phyloP scores from a whole-genome alignment of 2,888 invertebrate genomes.

The Himalopsyche japonica region DNA sequence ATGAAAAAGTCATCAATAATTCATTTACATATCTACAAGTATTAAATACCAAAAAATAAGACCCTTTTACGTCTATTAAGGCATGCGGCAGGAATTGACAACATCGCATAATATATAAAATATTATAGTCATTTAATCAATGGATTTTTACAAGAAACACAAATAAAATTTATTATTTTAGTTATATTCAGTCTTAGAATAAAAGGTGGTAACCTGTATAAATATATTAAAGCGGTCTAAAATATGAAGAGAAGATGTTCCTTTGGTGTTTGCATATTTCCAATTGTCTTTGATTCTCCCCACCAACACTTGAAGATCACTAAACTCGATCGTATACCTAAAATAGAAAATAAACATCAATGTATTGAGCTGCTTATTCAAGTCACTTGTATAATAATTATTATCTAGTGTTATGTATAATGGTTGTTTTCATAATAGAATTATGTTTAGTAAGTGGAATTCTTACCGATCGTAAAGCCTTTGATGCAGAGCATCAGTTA shows the following conservation, averaged over 20 bases:
- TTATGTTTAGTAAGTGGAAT: not conserved
- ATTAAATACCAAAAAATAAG: too few species aligned
- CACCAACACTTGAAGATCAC: slow-evolving; percentile 84
- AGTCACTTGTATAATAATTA: too few species aligned
- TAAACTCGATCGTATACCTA: slow-evolving; percentile 77
- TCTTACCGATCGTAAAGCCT: slow-evolving; percentile 72
- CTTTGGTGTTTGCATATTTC: slow-evolving; percentile 83
- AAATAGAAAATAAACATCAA: not conserved
- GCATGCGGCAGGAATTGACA: too few species aligned
- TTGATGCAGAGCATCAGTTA: slow-evolving; percentile 65
- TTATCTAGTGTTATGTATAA: too few species aligned
- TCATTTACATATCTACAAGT: too few species aligned
- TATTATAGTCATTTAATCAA: too few species aligned
- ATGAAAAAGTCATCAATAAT: too few species aligned
- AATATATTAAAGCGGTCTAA: slow-evolving; percentile 78
- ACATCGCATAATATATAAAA: too few species aligned
- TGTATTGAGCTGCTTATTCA: not conserved
- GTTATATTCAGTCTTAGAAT: not conserved
- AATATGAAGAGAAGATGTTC: slow-evolving; percentile 83
- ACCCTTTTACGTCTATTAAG: too few species aligned
- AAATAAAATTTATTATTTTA: too few species aligned
- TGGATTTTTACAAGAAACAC: too few species aligned
- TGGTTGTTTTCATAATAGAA: too few species aligned
- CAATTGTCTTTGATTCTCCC: slow-evolving; percentile 88
- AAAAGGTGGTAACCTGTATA: slow-evolving; percentile 52